Evolutionary conservation across 2,797 vertebrate species (phyloP), one percentile per base, ranked within the genome.

Genomic region (Leptodactylus fallax): DNA sequence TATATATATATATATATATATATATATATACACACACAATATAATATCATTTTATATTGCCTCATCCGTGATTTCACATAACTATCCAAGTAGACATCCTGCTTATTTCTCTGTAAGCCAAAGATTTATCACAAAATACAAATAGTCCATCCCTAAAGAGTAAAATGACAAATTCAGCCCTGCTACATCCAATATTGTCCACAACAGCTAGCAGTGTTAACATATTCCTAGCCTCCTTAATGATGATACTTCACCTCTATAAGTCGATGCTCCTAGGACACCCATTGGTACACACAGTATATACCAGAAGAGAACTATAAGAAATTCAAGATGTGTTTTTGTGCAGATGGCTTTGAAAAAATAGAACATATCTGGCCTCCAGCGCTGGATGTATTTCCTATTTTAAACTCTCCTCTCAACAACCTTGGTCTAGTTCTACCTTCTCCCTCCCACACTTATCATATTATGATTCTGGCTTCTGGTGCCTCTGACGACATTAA

Each of bases 361-460:
- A 79, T 65, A 77, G 63, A 92, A 92, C 45, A 91, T 89, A 80
- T 10, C 56, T 92, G 65, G 72, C 90, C 85, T 91, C 87, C 65
- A 83, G 87, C 87, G 87, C 71, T 60, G 80, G 47, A 36, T 90
- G 49, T 67, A 69, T 88, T 92, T 27, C 87, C 83, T 90, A 85
- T n/a, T 92, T 91, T 86, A 88, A 56, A 88, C 86, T n/a, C 6
- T 92, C 83, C 88, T 90, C 88, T 88, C 2, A 72, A 21, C 6
- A 90, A 72, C 69, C 74, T 91, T 91, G 60, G 19, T 91, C 83
- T 85, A 89, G 71, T 25, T 90, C 51, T 16, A 87, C 71, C 65
- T 88, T 36, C 79, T 79, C n/a, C 58, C 86, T 87, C 78, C 81
- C 51, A 55, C 77, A 89, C 56, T 86, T 69, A 60, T 87, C 74